Evolutionary conservation across 2,888 invertebrate species (phyloP).

Genomic region (Dasypogon diadema): DNA sequence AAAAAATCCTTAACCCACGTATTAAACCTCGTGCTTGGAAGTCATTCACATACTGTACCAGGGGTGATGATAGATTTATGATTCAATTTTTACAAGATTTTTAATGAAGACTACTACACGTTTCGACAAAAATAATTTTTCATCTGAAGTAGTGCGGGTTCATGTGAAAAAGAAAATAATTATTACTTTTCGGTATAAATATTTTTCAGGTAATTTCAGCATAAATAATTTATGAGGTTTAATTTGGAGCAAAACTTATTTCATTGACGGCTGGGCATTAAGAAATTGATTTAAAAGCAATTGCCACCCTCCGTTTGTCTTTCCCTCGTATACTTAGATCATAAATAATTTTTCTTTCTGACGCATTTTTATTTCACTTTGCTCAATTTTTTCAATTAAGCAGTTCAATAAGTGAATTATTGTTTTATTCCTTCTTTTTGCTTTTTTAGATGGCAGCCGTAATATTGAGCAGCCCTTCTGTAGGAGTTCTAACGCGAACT

Average conservation of each 20-base stretch:
- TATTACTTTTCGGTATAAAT: too few relatives aligned
- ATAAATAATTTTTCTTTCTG: conserved; percentile 39
- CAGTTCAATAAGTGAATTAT: conserved; percentile 57
- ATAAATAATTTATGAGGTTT: conserved; percentile 41
- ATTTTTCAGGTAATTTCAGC: too few relatives aligned
- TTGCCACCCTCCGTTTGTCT: conserved; percentile 3
- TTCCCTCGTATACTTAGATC: conserved; percentile 7
- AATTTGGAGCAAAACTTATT: conserved; percentile 37
- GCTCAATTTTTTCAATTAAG: conserved; percentile 55
- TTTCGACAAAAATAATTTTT: too few relatives aligned
- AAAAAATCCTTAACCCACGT: too few relatives aligned
- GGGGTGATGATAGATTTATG: too few relatives aligned
- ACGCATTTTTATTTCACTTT: conserved; percentile 8
- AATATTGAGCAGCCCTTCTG: conserved; percentile 2
- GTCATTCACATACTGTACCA: too few relatives aligned
- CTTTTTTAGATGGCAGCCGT: not conserved
- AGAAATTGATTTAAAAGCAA: conserved; percentile 46
- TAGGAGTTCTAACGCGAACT: conserved; percentile 13
- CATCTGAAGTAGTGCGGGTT: too few relatives aligned
- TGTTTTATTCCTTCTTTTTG: conserved; percentile 53
- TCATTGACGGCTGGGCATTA: conserved; percentile 35
- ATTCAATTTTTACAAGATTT: too few relatives aligned
- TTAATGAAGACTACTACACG: too few relatives aligned
- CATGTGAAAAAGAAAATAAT: too few relatives aligned
- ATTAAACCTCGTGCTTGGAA: too few relatives aligned